Evolutionary conservation across 2,888 invertebrate species (phyloP), one percentile per base, ranked within the genome.

Genomic region (Agrilus mali): DNA sequence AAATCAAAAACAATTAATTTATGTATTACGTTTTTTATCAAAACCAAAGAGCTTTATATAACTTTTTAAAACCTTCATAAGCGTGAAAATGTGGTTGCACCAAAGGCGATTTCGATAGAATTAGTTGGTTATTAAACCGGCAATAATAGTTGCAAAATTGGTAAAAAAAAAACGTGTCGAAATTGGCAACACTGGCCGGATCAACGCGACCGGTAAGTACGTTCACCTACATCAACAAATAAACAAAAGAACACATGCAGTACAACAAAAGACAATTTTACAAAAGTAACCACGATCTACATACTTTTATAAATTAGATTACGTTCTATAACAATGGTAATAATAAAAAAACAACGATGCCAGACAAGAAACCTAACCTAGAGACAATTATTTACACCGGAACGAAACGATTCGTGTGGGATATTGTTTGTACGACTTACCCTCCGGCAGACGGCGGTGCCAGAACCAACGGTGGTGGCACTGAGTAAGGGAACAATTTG

Each of bases 401-500:
- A 36, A 45, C 17, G 37, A 43, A 14, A 33, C 32, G 22, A 36
- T n/a, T 40, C 17, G 35, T 38, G 38, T 44, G 34, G 36, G 36
- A 17, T 36, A 7, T 33, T 14, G 10, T 35, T 42, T 31, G 17
- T 14, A 36, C 44, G 40, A 61, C 65, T 66, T 60, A 65, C 64
- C 64, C 59, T 44, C 56, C 58, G 37, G 59, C 51, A 37, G 55
- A 55, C 39, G 58, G 56, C 43, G 53, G 51, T 41, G 61, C 58
- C 45, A 62, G 44, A 17, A 48, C 48, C 16, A 42, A 33, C 54
- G 82, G 81, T 63, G 81, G 81, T 59, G 81, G 81, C 64, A 81
- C 78, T 67, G 75, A 78, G 68, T 80, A 82, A 57, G 74, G 78
- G 65, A 78, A 73, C 69, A 81, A 73, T 67, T 80, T 80, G 33